Conservation (phyloP, 2,888 invertebrate genomes). For the Thereva unica region DNA sequence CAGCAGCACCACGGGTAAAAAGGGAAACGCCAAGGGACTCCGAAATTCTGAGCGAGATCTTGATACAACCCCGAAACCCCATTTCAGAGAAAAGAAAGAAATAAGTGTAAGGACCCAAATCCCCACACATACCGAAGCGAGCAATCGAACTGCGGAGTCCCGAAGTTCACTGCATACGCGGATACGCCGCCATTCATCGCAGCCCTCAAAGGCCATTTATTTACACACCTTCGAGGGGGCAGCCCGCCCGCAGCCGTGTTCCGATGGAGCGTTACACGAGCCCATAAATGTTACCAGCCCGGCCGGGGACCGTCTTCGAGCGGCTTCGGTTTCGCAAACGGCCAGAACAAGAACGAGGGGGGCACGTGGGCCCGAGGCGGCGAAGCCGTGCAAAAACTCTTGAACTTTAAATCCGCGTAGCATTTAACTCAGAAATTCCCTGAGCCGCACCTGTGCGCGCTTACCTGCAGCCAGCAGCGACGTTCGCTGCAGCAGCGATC, state of each 20-base stretch:
- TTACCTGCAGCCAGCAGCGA: no score
- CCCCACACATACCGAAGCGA: no score
- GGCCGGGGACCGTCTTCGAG: constrained; percentile 12
- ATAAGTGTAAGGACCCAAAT: no score
- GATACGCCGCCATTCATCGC: constrained; percentile 11
- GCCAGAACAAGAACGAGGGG: constrained; percentile 14
- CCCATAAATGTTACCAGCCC: constrained; percentile 34
- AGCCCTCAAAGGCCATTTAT: no score
- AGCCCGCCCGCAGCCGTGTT: neutral
- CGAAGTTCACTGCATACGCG: no score
- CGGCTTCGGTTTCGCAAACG: constrained; percentile 37
- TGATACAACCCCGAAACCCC: no score
- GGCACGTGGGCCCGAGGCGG: constrained; percentile 5
- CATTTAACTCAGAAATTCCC: constrained; percentile 19
- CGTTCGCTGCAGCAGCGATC: no score
- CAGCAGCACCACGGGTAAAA: no score
- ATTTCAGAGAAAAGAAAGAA: no score
- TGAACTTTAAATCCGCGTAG: constrained; percentile 26
- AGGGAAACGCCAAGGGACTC: no score
- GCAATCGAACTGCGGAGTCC: no score
- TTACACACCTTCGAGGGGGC: constrained; percentile 10
- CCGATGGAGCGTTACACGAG: constrained; percentile 35
- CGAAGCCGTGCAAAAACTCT: constrained; percentile 8
- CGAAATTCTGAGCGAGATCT: no score
- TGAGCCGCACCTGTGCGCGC: constrained; percentile 14